Evolutionary conservation across 1,140 invertebrate genomes (phyloP).

Genomic region (Drosophila miranda): DNA sequence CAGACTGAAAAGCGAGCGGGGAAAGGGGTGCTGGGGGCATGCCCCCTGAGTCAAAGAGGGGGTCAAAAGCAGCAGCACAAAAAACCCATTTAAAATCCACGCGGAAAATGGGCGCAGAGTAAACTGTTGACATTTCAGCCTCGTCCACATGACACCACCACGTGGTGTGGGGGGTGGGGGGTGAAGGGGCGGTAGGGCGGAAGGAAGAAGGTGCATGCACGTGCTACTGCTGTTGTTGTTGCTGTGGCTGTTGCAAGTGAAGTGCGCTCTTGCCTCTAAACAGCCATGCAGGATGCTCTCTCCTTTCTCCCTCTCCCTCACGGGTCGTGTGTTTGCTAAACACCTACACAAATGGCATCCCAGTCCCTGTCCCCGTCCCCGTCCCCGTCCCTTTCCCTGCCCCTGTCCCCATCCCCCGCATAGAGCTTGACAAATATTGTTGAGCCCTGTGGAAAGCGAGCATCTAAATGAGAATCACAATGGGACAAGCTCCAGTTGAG

Average conservation of each 20-base stretch:
- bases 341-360: constrained; percentile 69
- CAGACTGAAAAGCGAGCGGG: constrained; percentile 28
- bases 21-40: background rate
- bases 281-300: constrained; percentile 49
- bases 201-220: constrained; percentile 36
- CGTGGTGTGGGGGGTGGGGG: background rate
- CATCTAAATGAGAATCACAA: constrained; percentile 50
- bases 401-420: background rate
- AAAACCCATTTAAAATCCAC: constrained; percentile 75
- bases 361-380: background rate
- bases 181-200: background rate
- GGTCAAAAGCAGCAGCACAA: constrained; percentile 36
- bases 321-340: constrained; percentile 68
- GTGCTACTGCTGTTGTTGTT: constrained; percentile 30
- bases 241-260: constrained; percentile 26
- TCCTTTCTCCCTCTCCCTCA: background rate
- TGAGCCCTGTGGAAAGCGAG: constrained; percentile 49
- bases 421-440: constrained; percentile 69
- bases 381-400: background rate
- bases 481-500: background rate
- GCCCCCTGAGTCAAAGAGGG: constrained; percentile 1
- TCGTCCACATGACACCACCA: constrained; percentile 64
- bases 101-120: constrained; percentile 74
- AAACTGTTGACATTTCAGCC: constrained; percentile 79
- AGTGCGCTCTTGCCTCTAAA: constrained; percentile 58